Evolutionary conservation across 2,888 invertebrate genomes (phyloP).

Genomic region (Tetrapedia diversipes): DNA sequence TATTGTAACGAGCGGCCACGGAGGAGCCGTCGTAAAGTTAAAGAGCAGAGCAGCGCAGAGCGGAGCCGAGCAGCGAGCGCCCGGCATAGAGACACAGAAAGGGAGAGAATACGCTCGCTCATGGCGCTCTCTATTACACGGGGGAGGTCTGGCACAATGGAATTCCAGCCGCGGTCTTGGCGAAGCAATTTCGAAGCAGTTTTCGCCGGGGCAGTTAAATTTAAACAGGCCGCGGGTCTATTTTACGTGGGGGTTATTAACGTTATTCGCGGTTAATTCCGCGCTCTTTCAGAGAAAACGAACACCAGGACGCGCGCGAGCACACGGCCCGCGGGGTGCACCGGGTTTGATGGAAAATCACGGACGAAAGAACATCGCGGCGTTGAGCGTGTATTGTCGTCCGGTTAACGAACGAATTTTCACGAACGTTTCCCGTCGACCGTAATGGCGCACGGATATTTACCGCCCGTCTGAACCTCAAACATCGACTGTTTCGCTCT

Average conservation of each 20-base stretch:
- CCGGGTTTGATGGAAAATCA: constrained; percentile 46
- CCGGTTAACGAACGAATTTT: constrained; percentile 17
- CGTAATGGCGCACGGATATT: constrained; percentile 22
- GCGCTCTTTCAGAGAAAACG: constrained; percentile 49
- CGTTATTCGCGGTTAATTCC: constrained; percentile 62
- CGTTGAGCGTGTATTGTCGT: constrained; percentile 27
- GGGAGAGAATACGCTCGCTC: constrained; percentile 21
- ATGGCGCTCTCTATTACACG: constrained; percentile 54
- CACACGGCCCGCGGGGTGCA: too few relatives aligned
- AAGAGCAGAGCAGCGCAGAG: constrained; percentile 47
- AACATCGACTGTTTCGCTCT: not conserved
- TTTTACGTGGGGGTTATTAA: constrained; percentile 63
- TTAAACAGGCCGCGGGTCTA: constrained; percentile 61
- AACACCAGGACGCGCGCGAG: constrained; percentile 4
- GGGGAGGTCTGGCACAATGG: constrained; percentile 58
- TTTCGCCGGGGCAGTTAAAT: constrained; percentile 63
- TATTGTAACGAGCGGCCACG: constrained; percentile 67
- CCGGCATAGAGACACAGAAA: constrained; percentile 1
- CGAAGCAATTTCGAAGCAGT: constrained; percentile 65
- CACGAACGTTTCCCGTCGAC: too few relatives aligned
- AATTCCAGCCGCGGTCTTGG: constrained; percentile 55
- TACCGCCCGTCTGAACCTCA: constrained; percentile 3
- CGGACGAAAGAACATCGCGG: constrained; percentile 33
- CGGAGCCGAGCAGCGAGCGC: not conserved
- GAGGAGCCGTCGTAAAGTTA: constrained; percentile 66